phyloP scores from a whole-genome alignment of 2,113 vertebrate genomes.

The Barnardius zonarius region DNA sequence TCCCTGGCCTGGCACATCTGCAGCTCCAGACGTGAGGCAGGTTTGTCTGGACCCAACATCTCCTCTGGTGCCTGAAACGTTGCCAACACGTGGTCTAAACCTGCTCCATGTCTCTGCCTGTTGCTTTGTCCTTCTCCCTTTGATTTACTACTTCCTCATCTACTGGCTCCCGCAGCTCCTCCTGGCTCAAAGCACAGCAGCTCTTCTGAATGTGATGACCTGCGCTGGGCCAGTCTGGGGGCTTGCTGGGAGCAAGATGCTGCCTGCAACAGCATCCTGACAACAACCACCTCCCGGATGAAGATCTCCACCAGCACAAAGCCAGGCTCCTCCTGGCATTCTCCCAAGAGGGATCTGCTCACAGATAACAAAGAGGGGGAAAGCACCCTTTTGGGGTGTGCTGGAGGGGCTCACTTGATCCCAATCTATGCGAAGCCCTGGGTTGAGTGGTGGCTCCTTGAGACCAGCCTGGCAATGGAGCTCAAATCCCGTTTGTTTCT shows the following conservation, averaged over 20 bases:
- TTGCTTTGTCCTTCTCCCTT: not conserved
- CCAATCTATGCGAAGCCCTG: fast-evolving
- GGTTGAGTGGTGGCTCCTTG: not conserved
- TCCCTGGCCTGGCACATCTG: not conserved
- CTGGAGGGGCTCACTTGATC: not conserved
- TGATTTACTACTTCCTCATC: not conserved
- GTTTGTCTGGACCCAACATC: not conserved
- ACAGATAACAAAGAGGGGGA: not conserved
- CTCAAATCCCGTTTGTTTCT: not conserved
- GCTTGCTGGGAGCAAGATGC: not conserved
- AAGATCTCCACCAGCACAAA: not conserved
- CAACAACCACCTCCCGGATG: not conserved
- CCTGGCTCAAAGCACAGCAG: fast-evolving
- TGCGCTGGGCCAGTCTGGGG: not conserved
- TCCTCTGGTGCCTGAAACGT: not conserved
- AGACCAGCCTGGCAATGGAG: not conserved
- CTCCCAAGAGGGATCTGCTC: not conserved
- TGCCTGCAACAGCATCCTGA: fast-evolving
- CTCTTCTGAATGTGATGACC: fast-evolving
- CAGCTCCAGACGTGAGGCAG: not conserved
- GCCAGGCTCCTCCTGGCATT: not conserved
- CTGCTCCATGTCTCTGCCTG: not conserved
- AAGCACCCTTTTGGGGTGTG: not conserved
- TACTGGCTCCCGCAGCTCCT: not conserved
- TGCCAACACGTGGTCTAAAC: not conserved